Evolutionary conservation across 2,113 vertebrate species (phyloP).

Genomic region (Eulacestoma nigropectus): DNA sequence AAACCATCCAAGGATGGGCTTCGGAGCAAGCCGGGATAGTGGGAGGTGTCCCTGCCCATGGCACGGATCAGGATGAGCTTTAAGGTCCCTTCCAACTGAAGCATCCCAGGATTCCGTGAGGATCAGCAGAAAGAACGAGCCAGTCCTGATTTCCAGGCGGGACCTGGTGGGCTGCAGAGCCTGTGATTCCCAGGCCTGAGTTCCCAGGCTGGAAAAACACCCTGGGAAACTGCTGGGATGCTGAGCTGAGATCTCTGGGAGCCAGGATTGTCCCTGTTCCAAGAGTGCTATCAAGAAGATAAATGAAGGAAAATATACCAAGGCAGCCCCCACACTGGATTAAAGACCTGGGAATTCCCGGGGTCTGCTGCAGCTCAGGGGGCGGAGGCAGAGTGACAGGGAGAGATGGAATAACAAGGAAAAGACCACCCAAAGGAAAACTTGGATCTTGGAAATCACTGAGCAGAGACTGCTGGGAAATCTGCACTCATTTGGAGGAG

Average conservation of each 20-base stretch:
- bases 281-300: background rate
- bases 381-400: background rate
- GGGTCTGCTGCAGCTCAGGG: background rate
- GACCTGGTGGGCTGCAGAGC: background rate
- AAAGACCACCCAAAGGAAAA: background rate
- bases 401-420: background rate
- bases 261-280: background rate
- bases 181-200: background rate
- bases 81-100: background rate
- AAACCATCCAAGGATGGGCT: background rate
- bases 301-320: background rate
- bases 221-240: conserved; percentile 4
- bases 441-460: too few species aligned
- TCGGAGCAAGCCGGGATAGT: background rate
- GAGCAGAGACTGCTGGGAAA: background rate
- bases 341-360: background rate
- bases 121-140: background rate
- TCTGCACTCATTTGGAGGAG: background rate
- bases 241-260: background rate
- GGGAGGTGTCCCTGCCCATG: background rate
- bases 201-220: background rate
- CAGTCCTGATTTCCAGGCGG: background rate
- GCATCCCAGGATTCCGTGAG: background rate
- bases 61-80: background rate
- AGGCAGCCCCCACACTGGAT: background rate